Conservation (phyloP, 2,888 invertebrate genomes). For the Lagria hirta region DNA sequence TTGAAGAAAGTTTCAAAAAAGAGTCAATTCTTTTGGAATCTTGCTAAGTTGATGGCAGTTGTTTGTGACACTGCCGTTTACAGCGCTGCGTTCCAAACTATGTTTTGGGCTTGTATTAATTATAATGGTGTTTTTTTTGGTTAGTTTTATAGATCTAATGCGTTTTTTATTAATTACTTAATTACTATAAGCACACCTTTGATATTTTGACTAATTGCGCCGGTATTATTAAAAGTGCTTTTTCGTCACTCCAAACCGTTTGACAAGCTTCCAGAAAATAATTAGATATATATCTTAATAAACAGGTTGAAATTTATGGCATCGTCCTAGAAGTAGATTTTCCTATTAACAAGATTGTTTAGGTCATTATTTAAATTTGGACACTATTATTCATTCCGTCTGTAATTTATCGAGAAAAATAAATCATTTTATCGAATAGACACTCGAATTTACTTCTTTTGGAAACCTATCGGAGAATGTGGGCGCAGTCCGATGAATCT, state of each 20-base stretch:
- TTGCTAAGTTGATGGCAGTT: too few relatives aligned
- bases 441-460: conserved; percentile 12
- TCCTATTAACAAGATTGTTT: conserved; percentile 31
- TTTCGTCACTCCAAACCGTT: conserved; percentile 20
- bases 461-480: conserved; percentile 9
- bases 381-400: conserved; percentile 27
- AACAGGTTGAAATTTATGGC: conserved; percentile 41
- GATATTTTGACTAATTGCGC: conserved; percentile 25
- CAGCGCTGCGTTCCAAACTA: too few relatives aligned
- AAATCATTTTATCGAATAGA: conserved; percentile 24
- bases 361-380: conserved; percentile 29
- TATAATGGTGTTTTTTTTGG: too few relatives aligned
- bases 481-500: too few relatives aligned
- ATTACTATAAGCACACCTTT: too few relatives aligned
- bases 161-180: too few relatives aligned
- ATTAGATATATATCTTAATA: conserved; percentile 42
- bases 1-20: too few relatives aligned
- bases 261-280: conserved; percentile 47
- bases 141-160: too few relatives aligned
- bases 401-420: conserved; percentile 22
- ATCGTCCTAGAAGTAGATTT: conserved; percentile 27
- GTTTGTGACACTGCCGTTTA: too few relatives aligned
- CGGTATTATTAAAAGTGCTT: conserved; percentile 23
- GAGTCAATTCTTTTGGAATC: too few relatives aligned
- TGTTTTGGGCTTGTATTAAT: too few relatives aligned